phyloP scores from a whole-genome alignment of 2,888 invertebrate genomes.

The Ametastegia equiseti region DNA sequence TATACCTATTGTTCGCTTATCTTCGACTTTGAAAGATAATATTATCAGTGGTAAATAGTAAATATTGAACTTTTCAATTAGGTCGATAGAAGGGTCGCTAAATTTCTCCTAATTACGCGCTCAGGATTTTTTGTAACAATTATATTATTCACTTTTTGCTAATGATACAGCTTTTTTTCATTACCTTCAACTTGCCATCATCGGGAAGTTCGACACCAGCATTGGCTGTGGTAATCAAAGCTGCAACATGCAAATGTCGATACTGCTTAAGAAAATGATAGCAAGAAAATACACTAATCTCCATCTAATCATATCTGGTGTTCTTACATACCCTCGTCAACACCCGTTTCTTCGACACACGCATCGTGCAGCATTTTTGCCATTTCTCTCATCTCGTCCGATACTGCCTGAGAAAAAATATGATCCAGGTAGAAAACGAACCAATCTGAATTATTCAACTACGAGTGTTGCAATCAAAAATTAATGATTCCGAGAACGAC shows the following conservation, averaged over 20 bases:
- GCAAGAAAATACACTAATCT: slow-evolving; percentile 49
- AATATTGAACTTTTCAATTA: too few relatives aligned
- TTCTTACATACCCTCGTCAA: slow-evolving; percentile 68
- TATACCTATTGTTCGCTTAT: too few relatives aligned
- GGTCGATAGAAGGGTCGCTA: too few relatives aligned
- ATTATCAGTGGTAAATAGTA: too few relatives aligned
- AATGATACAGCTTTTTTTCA: slow-evolving; percentile 27
- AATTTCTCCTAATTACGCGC: too few relatives aligned
- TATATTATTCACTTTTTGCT: background rate
- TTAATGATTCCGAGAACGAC: too few relatives aligned
- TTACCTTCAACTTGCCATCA: slow-evolving; percentile 67
- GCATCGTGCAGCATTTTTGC: slow-evolving; percentile 70
- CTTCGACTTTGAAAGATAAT: too few relatives aligned
- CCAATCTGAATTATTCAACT: background rate
- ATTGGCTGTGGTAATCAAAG: slow-evolving; percentile 65
- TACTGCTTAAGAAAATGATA: background rate
- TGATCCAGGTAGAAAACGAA: too few relatives aligned
- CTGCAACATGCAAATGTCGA: slow-evolving; percentile 51
- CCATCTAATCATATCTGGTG: background rate
- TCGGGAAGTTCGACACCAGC: slow-evolving; percentile 71
- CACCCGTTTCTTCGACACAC: slow-evolving; percentile 73
- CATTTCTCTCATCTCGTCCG: slow-evolving; percentile 61
- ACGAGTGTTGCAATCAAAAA: background rate
- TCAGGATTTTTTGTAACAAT: background rate
- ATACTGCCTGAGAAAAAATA: slow-evolving; percentile 51